Evolutionary conservation across 2,888 invertebrate species (phyloP), one percentile per base, ranked within the genome.

Genomic region (Pogonocherus hispidulus): DNA sequence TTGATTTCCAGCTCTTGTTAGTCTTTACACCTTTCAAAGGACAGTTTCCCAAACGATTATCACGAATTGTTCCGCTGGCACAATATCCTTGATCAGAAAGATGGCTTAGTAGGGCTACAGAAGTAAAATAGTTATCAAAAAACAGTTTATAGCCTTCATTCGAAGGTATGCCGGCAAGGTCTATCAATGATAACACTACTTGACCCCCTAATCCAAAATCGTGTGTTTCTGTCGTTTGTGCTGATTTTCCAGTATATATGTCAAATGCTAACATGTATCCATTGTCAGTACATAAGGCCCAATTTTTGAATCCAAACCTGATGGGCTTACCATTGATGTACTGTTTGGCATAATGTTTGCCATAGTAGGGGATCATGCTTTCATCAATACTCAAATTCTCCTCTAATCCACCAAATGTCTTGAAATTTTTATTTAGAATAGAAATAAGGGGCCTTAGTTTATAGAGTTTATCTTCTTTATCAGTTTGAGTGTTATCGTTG

Each of bases 281-380:
- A n/a, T n/a, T n/a, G n/a, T n/a, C n/a, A n/a, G n/a, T n/a, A n/a
- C n/a, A n/a, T n/a, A n/a, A n/a, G n/a, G n/a, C n/a, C n/a, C n/a
- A n/a, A 51, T 72, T 73, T 66, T 75, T 75, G 55, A 69, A 75
- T 20, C 74, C 69, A 68, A 74, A 75, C 46, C 74, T 27, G 19
- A 74, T 71, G 9, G 75, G 70, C 37, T 75, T 75, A 1, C 67
- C 70, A 47, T 67, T 70, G 56, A 73, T 74, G 55, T 63, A 75
- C 46, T 72, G 73, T 47, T 74, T 74, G 4, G 70, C 70, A 54
- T 68, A 75, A 32, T 74, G 72, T 18, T 63, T 66, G 0, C 73
- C 73, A 32, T 72, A 75, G 41, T 72, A 74, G 2, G 67, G 71
- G 22, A 74, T 69, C 74, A 69, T 74, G 19, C 51, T 65, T 51